Conservation (phyloP, 2,113 vertebrate species). For the Rana temporaria region DNA sequence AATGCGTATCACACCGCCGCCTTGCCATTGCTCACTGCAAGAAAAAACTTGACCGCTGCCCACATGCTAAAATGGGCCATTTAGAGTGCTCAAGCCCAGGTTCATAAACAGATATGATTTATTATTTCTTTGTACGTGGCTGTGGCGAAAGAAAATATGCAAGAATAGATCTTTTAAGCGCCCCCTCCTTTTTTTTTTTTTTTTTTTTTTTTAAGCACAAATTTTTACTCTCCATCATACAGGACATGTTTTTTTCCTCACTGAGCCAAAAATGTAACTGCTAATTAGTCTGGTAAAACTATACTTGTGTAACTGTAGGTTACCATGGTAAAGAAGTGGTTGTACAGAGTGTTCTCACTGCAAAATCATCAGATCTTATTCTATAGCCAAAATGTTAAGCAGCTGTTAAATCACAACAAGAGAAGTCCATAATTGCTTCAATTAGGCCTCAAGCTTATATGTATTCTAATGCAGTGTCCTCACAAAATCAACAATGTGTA, state of each 20-base stretch:
- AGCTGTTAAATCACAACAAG: slow-evolving; percentile 4
- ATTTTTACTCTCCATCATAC: background rate
- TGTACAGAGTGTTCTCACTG: slow-evolving; percentile 49
- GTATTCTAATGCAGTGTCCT: slow-evolving; percentile 9
- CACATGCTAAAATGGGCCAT: no score
- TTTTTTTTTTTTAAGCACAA: no score
- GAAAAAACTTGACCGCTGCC: no score
- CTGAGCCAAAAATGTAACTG: slow-evolving; percentile 11
- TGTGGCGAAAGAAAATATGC: background rate
- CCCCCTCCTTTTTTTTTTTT: no score
- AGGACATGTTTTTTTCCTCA: slow-evolving; percentile 2
- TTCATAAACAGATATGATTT: background rate
- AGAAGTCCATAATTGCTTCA: slow-evolving; percentile 40
- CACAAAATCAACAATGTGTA: background rate
- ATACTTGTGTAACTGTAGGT: slow-evolving; percentile 36
- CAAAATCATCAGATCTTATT: slow-evolving; percentile 34
- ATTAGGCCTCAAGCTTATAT: slow-evolving; percentile 28
- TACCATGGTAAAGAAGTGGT: slow-evolving; percentile 50
- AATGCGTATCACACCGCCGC: no score
- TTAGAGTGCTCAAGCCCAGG: no score
- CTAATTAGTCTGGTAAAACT: slow-evolving; percentile 23
- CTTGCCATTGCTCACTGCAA: no score
- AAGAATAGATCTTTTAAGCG: no score
- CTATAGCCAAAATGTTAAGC: slow-evolving; percentile 54
- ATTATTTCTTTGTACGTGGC: background rate